Percentiles rank a stretch among this genome's conserved stretches.
Evolutionary conservation across 2,797 vertebrate genomes (phyloP).

Genomic region (Macropus fuliginosus): DNA sequence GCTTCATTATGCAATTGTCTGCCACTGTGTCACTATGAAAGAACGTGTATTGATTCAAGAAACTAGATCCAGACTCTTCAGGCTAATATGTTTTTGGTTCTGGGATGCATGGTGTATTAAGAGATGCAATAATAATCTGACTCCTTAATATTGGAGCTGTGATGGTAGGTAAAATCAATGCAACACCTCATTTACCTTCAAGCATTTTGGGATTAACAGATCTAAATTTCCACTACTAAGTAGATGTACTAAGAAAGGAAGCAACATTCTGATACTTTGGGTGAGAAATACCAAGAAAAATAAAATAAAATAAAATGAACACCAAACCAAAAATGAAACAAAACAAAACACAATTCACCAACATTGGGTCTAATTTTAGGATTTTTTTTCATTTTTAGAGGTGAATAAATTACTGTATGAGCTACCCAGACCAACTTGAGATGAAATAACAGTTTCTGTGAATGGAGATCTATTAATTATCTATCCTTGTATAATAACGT

Average conservation of each 20-base stretch:
- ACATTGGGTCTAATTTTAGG: background rate
- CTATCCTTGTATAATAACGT: background rate
- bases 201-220: constrained; percentile 1
- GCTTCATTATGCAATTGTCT: constrained; percentile 90
- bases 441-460: background rate
- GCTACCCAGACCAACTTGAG: background rate
- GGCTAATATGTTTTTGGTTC: constrained; percentile 77
- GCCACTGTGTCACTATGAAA: constrained; percentile 79
- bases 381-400: background rate
- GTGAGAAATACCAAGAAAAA: background rate
- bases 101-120: constrained; percentile 42
- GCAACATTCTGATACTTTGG: background rate
- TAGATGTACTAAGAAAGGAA: background rate
- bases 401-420: background rate
- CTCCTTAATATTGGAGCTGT: constrained; percentile 56
- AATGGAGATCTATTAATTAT: background rate
- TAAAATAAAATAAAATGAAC: background rate
- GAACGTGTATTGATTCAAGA: constrained; percentile 83
- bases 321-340: background rate
- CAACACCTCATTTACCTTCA: background rate
- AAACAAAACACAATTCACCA: background rate
- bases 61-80: constrained; percentile 81
- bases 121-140: constrained; percentile 62
- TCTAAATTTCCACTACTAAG: background rate
- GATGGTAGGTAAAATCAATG: constrained; percentile 35